These are phyloP conservation scores for Chrysogorgia sp. DNA, from an alignment of 92 coral and sea anemone species.

Conservation along the genomic window DNA sequence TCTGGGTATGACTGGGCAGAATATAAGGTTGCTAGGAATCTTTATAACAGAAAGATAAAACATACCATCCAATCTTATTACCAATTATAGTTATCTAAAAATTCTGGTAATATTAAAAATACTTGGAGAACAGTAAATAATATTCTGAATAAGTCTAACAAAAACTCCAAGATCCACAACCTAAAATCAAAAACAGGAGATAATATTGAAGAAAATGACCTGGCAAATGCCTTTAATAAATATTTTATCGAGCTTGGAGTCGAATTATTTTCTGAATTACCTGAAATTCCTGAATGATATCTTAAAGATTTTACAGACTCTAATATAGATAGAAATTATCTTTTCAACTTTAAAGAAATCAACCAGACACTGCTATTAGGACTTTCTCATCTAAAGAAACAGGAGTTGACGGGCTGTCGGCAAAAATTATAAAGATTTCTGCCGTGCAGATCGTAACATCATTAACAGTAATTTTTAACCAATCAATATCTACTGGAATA, in stretches of 20 bases:
- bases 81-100: no score
- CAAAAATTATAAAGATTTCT: conserved; percentile 10
- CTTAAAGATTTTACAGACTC: background rate
- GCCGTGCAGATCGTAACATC: background rate
- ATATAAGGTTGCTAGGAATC: conserved; percentile 6
- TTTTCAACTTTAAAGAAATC: background rate
- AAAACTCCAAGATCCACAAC: background rate
- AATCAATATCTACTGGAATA: conserved; percentile 10
- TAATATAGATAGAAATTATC: background rate
- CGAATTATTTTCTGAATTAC: background rate
- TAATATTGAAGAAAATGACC: no score
- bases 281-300: no score
- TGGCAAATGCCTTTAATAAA: conserved; percentile 17
- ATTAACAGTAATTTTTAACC: conserved; percentile 8
- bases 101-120: background rate
- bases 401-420: no score
- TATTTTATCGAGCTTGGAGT: conserved; percentile 2
- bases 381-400: background rate
- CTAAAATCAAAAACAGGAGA: no score
- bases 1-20: background rate
- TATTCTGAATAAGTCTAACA: conserved; percentile 4
- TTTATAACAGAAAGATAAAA: conserved; percentile 3
- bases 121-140: background rate
- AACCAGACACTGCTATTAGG: background rate
- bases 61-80: no score